Base-by-base conservation (phyloP, 2,888 invertebrate genomes). In the Drosophila gaucha region DNA sequence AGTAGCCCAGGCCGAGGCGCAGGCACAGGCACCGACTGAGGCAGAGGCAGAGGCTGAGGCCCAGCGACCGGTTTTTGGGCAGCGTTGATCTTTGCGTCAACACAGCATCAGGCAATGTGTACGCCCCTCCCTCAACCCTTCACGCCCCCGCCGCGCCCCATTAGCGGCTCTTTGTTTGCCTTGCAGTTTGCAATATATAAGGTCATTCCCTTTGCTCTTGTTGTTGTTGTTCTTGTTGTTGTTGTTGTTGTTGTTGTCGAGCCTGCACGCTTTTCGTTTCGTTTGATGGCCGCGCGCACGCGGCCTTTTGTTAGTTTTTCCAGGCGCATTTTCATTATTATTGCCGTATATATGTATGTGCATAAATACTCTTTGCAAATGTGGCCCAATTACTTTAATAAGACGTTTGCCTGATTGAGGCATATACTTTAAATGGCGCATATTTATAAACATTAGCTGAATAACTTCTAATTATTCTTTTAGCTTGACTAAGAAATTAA, bases 281-380 rank as follows among this genome's bases (percentile, higher is more conserved):
- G 82, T 82, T 82, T 82, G 82, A 82, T 85, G 82, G 77, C 44
- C 63, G 85, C 85, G 79, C 77, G 78, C 80, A 80, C 82, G 75
- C 86, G 70, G 77, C 63, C 85, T 84, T 85, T 85, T 86, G 85
- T 85, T 86, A 86, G 86, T 86, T 84, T 85, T 85, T 80, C 86
- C 74, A 59, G 63, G 62, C 70, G 50, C 69, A 71, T 76, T 70
- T 72, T 60, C 63, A 67, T 83, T 74, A 71, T 82, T 73, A 70
- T 76, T 75, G 64, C 54, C 31, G 28, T 47, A 56, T 54, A 66
- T 60, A 38, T 44, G n/a, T n/a, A 39, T 44, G 16, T 46, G 36
- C n/a, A 10, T 20, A 63, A 47, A 67, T 51, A 35, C 64, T 60
- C 22, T 35, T 49, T 41, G 28, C 35, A 56, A 59, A 64, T 35